phyloP scores from a whole-genome alignment of 2,888 invertebrate genomes.

The Aleiodes testaceus region DNA sequence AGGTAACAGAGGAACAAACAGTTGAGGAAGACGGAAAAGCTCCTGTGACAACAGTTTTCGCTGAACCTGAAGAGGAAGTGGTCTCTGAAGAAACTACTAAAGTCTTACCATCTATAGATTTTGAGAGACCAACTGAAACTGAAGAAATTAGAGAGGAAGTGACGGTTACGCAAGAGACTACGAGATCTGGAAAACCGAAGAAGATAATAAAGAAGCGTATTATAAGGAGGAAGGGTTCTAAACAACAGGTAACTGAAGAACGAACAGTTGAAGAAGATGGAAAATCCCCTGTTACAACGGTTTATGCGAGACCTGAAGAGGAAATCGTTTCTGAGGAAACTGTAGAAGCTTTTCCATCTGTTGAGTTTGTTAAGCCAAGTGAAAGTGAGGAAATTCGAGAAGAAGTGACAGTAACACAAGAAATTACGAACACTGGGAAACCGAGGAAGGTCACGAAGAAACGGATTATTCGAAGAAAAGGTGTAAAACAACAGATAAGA shows the following conservation, averaged over 20 bases:
- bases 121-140: constrained; percentile 61
- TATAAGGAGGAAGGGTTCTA: constrained; percentile 69
- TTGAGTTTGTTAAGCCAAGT: constrained; percentile 61
- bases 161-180: constrained; percentile 52
- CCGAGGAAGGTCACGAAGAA: constrained; percentile 69
- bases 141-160: constrained; percentile 69
- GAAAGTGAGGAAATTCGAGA: constrained; percentile 49
- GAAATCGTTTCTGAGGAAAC: constrained; percentile 40
- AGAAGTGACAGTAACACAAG: constrained; percentile 52
- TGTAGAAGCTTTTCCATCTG: constrained; percentile 25
- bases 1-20: constrained; percentile 70
- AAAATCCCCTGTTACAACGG: constrained; percentile 68
- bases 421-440: constrained; percentile 54
- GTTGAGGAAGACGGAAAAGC: constrained; percentile 74
- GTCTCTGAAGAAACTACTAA: constrained; percentile 68
- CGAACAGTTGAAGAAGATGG: constrained; percentile 70
- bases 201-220: constrained; percentile 67
- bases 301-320: constrained; percentile 64
- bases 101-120: constrained; percentile 65
- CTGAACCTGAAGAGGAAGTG: constrained; percentile 59
- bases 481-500: constrained; percentile 72
- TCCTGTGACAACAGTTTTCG: constrained; percentile 63
- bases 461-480: constrained; percentile 62
- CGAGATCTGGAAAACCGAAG: constrained; percentile 51
- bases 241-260: constrained; percentile 72